These are phyloP conservation scores for Pachymerium ferrugineum DNA, from an alignment of 2,888 invertebrate genomes.

Conservation along the genomic window DNA sequence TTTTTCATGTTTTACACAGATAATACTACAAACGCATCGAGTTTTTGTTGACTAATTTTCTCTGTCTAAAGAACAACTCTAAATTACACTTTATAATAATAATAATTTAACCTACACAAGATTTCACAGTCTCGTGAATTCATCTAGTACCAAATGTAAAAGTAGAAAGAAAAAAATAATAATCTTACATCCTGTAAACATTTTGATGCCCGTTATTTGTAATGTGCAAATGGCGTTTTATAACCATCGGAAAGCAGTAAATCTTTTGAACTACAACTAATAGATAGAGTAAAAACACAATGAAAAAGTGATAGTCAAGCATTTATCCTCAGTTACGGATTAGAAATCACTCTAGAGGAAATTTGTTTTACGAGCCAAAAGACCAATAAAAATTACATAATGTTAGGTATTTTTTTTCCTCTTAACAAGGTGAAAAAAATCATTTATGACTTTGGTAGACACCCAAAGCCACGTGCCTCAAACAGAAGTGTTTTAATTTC, in stretches of 20 bases:
- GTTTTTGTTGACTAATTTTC: too few species aligned
- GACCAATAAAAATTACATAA: conserved; percentile 27
- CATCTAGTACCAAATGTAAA: too few species aligned
- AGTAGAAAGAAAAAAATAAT: too few species aligned
- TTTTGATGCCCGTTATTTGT: too few species aligned
- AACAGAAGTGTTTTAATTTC: conserved; percentile 24
- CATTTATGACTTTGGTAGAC: conserved; percentile 19
- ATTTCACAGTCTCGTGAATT: too few species aligned
- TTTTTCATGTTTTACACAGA: neutral
- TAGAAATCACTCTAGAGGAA: conserved; percentile 15
- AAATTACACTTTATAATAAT: too few species aligned
- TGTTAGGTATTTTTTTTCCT: conserved; percentile 11
- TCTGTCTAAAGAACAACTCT: too few species aligned
- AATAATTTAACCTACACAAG: too few species aligned
- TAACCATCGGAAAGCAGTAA: too few species aligned
- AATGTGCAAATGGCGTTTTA: too few species aligned
- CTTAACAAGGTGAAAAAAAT: conserved; percentile 20
- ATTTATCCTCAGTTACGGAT: neutral
- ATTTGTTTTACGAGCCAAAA: conserved; percentile 20
- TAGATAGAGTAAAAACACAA: neutral
- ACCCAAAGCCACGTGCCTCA: conserved; percentile 23
- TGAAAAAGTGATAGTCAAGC: neutral
- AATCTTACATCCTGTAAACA: too few species aligned
- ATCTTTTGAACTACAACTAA: too few species aligned
- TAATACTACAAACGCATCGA: neutral